Evolutionary conservation across 2,797 vertebrate species (phyloP).

Genomic region (Pteronotus mesoamericanus): DNA sequence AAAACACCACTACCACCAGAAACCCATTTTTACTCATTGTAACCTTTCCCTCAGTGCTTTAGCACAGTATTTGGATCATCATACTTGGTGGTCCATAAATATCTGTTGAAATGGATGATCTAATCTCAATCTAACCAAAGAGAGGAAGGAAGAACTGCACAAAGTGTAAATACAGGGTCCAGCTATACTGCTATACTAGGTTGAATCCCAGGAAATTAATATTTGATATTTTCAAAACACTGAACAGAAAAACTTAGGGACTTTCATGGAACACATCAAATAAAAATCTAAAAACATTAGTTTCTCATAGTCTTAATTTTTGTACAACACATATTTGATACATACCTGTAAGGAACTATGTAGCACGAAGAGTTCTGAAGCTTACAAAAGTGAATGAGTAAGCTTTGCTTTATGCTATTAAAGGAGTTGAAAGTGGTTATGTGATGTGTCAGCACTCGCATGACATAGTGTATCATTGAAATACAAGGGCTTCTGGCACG

Average conservation of each 20-base stretch:
- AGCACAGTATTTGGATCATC: background rate
- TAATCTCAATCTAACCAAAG: background rate
- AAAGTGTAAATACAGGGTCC: background rate
- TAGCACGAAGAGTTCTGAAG: background rate
- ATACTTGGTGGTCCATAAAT: background rate
- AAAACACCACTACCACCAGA: too few relatives aligned
- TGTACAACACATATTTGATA: slow-evolving; percentile 16
- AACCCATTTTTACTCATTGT: background rate
- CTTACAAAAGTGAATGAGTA: background rate
- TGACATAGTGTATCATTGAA: background rate
- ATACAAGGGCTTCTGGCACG: background rate
- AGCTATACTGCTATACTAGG: background rate
- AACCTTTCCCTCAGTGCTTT: background rate
- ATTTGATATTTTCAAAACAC: background rate
- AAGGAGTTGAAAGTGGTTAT: background rate
- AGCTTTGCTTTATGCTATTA: background rate
- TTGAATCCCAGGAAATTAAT: background rate
- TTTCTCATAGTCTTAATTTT: background rate
- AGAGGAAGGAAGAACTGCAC: background rate
- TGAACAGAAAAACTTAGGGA: background rate
- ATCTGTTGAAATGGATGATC: background rate
- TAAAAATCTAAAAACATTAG: background rate
- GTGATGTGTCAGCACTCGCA: background rate
- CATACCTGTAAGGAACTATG: background rate
- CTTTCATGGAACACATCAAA: background rate